Base-by-base conservation (phyloP, 1,140 invertebrate species). In the Cherax quadricarinatus region DNA sequence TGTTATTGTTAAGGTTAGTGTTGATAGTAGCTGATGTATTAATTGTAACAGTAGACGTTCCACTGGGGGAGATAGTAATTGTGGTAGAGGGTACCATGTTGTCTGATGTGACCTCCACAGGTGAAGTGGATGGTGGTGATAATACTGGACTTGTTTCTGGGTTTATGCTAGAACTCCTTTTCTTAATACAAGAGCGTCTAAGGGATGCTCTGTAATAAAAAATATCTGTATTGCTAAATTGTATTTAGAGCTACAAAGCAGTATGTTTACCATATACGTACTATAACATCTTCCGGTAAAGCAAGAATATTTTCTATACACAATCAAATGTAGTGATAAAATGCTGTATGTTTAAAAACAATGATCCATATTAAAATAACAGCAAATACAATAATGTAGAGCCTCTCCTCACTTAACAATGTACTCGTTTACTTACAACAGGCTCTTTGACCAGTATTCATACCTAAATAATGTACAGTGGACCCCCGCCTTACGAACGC, bases 61-160 rank as follows among this genome's bases (percentile, higher is more conserved):
- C 88, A 78, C 85, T 90, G 18, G 88, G 81, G 48, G 88, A 90
- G 21, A 90, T 90, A 51, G 88, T 90, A 73, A 90, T 90, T 81
- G 88, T 90, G 51, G 88, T 90, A 62, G 88, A 82, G 62, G 88
- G 82, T 14, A 84, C 48, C 57, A 90, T 60, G 49, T 51, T 73
- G 75, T 88, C 86, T 7, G 48, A 41, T 30, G 48, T 30, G 70
- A 10, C 41, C 6, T 79, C 86, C n/a, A 62, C n/a, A 6, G 51
- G n/a, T 48, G 86, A 62, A 41, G 88, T 83, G 66, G 88, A 83
- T 30, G 88, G 18, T 83, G 81, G 9, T 84, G 75, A 51, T 48
- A 66, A 16, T 18, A 21, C 51, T 57, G 5, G 78, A 21, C 10
- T 79, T 30, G 12, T 78, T 30, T 84, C 51, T 6, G 21, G 18